Conservation (phyloP, 2,797 vertebrate species). For the Lithobates pipiens region DNA sequence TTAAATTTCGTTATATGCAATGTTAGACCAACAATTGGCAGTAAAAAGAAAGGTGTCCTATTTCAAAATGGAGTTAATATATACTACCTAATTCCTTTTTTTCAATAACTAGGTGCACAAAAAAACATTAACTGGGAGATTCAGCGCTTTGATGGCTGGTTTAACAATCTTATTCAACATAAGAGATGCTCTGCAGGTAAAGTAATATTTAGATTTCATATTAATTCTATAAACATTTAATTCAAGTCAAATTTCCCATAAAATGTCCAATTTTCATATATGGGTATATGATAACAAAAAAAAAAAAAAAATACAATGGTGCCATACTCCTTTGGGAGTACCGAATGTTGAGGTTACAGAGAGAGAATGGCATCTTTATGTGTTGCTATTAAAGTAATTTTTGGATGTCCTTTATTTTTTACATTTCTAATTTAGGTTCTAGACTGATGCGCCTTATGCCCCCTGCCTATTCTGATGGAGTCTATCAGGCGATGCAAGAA, state of each 20-base stretch:
- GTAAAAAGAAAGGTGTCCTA: no score
- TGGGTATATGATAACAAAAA: neutral
- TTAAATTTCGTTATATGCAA: no score
- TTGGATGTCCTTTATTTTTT: neutral
- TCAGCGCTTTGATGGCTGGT: constrained; percentile 93
- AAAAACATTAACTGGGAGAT: constrained; percentile 83
- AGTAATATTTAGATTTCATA: neutral
- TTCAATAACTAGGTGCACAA: constrained; percentile 71
- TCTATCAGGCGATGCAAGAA: constrained; percentile 82
- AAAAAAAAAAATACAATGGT: no score
- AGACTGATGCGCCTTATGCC: constrained; percentile 84
- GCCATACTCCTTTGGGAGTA: neutral
- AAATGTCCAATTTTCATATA: neutral
- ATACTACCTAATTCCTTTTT: constrained; percentile 22
- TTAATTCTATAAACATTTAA: no score
- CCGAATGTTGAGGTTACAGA: neutral
- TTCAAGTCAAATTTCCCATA: neutral
- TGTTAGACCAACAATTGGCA: no score
- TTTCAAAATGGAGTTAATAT: neutral
- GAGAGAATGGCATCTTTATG: no score
- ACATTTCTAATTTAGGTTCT: constrained; percentile 75
- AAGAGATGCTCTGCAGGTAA: constrained; percentile 82
- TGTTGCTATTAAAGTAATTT: no score
- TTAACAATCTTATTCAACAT: constrained; percentile 89
- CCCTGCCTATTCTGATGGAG: constrained; percentile 86